A percentile compares a stretch with the other conserved stretches of the same genome.
Evolutionary conservation across 1,140 invertebrate species (phyloP).

Genomic region (Pentalonia nigronervosa): DNA sequence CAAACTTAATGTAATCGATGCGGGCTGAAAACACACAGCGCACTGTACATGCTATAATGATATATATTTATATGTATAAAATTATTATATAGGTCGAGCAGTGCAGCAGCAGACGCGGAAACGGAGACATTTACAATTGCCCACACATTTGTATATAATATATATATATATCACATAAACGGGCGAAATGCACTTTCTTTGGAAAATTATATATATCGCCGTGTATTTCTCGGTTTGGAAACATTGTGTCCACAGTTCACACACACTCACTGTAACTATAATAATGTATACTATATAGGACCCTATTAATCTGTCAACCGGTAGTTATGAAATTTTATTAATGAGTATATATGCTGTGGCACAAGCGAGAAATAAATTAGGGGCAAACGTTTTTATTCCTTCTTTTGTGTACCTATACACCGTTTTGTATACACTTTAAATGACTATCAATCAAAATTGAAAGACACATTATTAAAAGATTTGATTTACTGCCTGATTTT

Average conservation of each 20-base stretch:
- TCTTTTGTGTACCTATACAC: not conserved
- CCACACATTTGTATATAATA: slow-evolving; percentile 39
- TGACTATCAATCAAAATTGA: slow-evolving; percentile 27
- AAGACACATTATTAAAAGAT: not conserved
- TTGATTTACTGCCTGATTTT: not conserved
- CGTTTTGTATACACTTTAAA: not conserved
- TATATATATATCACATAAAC: not conserved
- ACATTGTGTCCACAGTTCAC: not conserved
- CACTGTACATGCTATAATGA: not conserved
- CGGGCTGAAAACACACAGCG: not conserved
- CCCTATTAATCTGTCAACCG: slow-evolving; percentile 49
- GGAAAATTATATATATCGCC: slow-evolving; percentile 27
- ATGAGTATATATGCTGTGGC: not conserved
- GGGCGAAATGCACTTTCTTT: slow-evolving; percentile 46
- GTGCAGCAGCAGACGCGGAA: slow-evolving; percentile 18
- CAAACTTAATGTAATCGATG: not conserved
- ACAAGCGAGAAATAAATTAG: slow-evolving; percentile 17
- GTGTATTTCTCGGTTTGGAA: slow-evolving; percentile 40
- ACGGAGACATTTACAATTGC: slow-evolving; percentile 56
- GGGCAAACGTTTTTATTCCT: not conserved
- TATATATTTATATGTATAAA: not conserved
- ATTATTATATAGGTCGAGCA: slow-evolving; percentile 1
- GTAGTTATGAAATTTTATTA: slow-evolving; percentile 56
- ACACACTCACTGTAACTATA: not conserved
- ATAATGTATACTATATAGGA: not conserved